phyloP scores from a whole-genome alignment of 2,888 invertebrate genomes.

The Orthonevra nobilis region DNA sequence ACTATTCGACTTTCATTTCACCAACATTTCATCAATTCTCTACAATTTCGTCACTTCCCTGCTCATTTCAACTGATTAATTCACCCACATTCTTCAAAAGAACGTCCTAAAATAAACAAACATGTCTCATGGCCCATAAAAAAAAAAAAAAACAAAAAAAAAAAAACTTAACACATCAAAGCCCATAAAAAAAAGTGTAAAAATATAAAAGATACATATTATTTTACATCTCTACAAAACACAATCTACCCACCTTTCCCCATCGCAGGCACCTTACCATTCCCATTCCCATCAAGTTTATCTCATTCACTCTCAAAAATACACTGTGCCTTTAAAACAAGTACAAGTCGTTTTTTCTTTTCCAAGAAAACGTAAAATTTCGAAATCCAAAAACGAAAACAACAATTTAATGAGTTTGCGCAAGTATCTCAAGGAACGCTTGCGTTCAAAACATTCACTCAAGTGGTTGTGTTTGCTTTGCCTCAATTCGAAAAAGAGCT shows the following conservation, averaged over 20 bases:
- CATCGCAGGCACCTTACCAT: neutral
- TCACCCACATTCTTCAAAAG: constrained; percentile 10
- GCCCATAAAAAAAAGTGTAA: constrained; percentile 18
- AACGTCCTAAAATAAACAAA: constrained; percentile 38
- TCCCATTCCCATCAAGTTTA: neutral
- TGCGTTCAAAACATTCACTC: constrained; percentile 48
- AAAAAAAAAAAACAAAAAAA: constrained; percentile 11
- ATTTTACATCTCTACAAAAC: constrained; percentile 8
- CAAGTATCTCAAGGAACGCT: constrained; percentile 26
- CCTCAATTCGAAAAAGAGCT: constrained; percentile 19
- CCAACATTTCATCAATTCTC: neutral
- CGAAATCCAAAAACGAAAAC: neutral
- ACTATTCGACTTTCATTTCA: neutral
- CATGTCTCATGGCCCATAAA: constrained; percentile 20
- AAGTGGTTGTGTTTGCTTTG: constrained; percentile 36
- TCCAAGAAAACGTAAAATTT: neutral
- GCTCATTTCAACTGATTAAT: constrained; percentile 2
- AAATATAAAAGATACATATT: constrained; percentile 13
- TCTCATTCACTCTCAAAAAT: neutral
- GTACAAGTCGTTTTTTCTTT: constrained; percentile 14
- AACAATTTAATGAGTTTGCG: constrained; percentile 26
- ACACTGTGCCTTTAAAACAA: neutral
- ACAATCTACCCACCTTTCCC: constrained; percentile 3
- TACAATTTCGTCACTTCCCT: constrained; percentile 2
- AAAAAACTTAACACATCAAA: constrained; percentile 21